Conservation (phyloP, 2,888 invertebrate species). For the Habroteleia sp. region DNA sequence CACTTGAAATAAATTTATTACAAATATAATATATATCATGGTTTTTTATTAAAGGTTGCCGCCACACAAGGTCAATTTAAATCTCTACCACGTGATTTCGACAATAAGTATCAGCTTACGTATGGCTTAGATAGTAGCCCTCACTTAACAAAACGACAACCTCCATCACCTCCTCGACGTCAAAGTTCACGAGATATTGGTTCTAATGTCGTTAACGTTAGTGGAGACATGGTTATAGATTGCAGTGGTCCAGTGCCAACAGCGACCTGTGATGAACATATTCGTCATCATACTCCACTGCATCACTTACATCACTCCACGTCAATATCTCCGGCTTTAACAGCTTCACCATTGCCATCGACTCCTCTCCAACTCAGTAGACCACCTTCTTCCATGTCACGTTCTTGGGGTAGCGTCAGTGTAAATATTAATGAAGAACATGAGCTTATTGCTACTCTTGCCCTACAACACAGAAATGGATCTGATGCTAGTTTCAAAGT, state of each 20-base stretch:
- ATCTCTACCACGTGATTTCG: conserved; percentile 82
- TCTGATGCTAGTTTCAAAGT: conserved; percentile 93
- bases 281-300: conserved; percentile 74
- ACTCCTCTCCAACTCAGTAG: conserved; percentile 83
- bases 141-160: conserved; percentile 88
- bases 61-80: conserved; percentile 82
- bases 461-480: conserved; percentile 86
- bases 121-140: conserved; percentile 84
- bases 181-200: conserved; percentile 82
- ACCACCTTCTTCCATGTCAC: conserved; percentile 82
- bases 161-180: conserved; percentile 90
- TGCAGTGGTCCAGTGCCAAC: conserved; percentile 81
- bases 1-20: too few species aligned
- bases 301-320: conserved; percentile 68
- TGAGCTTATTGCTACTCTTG: conserved; percentile 80
- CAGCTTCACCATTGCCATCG: conserved; percentile 85
- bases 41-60: conserved; percentile 70
- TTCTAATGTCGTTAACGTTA: conserved; percentile 67
- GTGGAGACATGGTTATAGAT: conserved; percentile 79
- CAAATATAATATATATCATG: too few species aligned
- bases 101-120: conserved; percentile 82
- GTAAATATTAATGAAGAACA: conserved; percentile 80
- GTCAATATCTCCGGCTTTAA: conserved; percentile 79
- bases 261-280: conserved; percentile 78
- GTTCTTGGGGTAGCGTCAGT: conserved; percentile 83